These are phyloP conservation scores for Bursaphelenchus mucronatus DNA, from an alignment of 1,140 invertebrate species.

Conservation along the genomic window DNA sequence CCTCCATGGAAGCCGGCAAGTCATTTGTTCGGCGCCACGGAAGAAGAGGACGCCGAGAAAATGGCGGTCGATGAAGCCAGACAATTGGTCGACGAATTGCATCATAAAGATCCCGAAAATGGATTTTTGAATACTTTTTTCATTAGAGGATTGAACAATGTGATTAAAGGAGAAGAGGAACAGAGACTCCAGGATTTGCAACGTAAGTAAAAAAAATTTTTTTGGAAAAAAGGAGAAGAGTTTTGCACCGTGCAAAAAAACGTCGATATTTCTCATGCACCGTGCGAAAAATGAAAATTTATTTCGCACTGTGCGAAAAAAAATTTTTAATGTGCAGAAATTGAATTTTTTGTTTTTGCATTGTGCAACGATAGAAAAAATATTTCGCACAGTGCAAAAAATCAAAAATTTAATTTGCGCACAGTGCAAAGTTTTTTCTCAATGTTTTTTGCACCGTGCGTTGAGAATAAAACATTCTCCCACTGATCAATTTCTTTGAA, in stretches of 20 bases:
- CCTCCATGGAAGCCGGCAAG: slow-evolving; percentile 26
- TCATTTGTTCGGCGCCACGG: slow-evolving; percentile 16
- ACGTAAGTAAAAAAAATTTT: slow-evolving; percentile 7
- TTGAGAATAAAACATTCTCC: too few relatives aligned
- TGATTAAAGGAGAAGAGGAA: slow-evolving; percentile 19
- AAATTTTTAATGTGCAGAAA: too few relatives aligned
- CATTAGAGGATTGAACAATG: slow-evolving; percentile 21
- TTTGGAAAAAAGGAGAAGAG: neutral
- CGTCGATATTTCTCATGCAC: neutral
- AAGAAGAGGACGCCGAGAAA: slow-evolving; percentile 17
- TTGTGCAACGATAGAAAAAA: neutral
- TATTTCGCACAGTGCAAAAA: too few relatives aligned
- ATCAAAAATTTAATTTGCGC: neutral
- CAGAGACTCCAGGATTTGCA: slow-evolving; percentile 1
- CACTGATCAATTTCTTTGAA: too few relatives aligned
- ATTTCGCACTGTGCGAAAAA: too few relatives aligned
- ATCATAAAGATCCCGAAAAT: slow-evolving; percentile 17
- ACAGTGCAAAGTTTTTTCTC: neutral
- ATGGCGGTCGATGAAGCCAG: slow-evolving; percentile 6
- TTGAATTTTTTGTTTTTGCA: too few relatives aligned
- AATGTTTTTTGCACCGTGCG: neutral
- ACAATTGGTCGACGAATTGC: neutral
- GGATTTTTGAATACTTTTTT: slow-evolving; percentile 36
- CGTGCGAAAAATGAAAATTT: neutral
- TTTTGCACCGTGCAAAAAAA: neutral